Evolutionary conservation across 2,113 vertebrate genomes (phyloP).

Genomic region (Sinosuthora webbiana): DNA sequence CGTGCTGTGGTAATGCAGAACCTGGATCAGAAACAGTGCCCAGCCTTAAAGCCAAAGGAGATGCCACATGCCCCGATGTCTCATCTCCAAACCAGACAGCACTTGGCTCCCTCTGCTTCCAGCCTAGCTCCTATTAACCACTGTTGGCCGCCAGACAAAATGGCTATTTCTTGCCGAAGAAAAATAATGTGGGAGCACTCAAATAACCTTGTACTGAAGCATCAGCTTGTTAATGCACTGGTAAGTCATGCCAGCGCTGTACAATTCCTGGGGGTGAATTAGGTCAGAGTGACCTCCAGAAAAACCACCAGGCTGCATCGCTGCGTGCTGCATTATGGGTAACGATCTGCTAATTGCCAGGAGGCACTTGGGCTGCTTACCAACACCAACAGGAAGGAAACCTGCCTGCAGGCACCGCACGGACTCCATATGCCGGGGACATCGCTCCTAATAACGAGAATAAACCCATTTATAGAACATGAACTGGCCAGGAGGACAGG

Average conservation of each 20-base stretch:
- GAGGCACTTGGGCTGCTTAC: constrained; percentile 44
- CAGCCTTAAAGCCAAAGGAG: background rate
- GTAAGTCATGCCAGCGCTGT: constrained; percentile 40
- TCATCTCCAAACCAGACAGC: background rate
- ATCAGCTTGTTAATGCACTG: constrained; percentile 61
- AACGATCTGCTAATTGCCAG: constrained; percentile 65
- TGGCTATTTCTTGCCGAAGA: constrained; percentile 40
- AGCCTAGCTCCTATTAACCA: background rate
- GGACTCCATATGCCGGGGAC: constrained; percentile 41
- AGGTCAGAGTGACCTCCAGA: constrained; percentile 68
- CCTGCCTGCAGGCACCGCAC: constrained; percentile 42
- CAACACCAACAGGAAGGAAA: constrained; percentile 52
- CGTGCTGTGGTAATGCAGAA: background rate
- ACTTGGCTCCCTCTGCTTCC: background rate
- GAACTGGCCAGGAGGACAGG: background rate
- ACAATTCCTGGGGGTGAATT: constrained; percentile 69
- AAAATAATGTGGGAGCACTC: constrained; percentile 45
- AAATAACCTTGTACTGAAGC: constrained; percentile 53
- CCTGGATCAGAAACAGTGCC: background rate
- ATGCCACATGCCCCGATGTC: fast-evolving
- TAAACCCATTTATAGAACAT: background rate
- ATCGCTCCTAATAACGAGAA: constrained; percentile 5
- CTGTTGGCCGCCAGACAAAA: constrained; percentile 27
- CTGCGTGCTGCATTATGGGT: constrained; percentile 44
- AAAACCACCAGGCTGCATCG: constrained; percentile 18